A percentile compares a stretch with the other conserved stretches of the same genome.
These are phyloP conservation scores for Rhynchopsitta pachyrhyncha DNA, from an alignment of 2,113 vertebrate genomes.

Conservation along the genomic window DNA sequence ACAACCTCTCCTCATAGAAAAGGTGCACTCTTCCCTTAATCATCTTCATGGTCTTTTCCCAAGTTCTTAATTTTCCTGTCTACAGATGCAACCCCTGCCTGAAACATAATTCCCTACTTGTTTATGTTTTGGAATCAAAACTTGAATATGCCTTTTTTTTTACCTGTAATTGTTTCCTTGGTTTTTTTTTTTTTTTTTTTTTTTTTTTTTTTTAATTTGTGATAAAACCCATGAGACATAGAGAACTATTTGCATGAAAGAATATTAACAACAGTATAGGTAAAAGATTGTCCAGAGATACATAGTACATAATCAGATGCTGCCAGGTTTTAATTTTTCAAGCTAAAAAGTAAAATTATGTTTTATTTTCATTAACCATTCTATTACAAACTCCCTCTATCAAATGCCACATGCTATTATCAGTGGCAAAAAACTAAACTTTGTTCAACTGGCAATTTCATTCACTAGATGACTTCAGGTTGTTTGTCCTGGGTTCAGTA, in stretches of 20 bases:
- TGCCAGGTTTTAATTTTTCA: background rate
- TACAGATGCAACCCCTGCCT: accelerated
- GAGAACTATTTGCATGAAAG: background rate
- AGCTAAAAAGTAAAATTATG: background rate
- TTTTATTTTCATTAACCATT: background rate
- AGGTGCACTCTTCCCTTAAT: background rate
- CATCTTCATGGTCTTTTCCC: background rate
- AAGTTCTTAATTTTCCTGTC: background rate
- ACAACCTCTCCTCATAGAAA: background rate
- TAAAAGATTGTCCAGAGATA: background rate
- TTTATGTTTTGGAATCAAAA: background rate
- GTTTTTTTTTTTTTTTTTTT: background rate
- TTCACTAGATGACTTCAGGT: background rate
- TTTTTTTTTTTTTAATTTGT: background rate
- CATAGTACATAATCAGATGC: background rate
- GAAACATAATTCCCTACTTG: background rate
- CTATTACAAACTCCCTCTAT: background rate
- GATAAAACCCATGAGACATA: background rate
- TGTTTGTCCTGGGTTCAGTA: background rate
- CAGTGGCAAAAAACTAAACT: background rate
- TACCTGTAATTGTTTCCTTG: background rate
- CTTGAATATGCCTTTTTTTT: background rate
- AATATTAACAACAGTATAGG: background rate
- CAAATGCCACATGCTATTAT: background rate
- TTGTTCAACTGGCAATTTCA: background rate